A percentile compares a stretch with the other conserved stretches of the same genome.
Conservation (phyloP, 2,888 invertebrate species). For the Carpatolechia fugitivella region DNA sequence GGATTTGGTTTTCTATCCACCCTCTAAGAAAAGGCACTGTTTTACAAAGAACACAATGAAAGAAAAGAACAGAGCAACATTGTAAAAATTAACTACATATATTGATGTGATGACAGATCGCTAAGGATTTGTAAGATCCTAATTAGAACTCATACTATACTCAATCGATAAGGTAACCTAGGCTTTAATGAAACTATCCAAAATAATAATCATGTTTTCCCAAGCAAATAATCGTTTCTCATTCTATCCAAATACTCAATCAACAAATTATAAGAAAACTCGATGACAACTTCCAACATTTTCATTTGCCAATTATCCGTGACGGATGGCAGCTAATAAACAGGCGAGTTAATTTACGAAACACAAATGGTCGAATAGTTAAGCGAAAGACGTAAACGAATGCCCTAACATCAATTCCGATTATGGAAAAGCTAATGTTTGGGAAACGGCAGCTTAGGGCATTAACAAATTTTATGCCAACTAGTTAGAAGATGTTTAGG, state of each 20-base stretch:
- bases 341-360: slow-evolving; percentile 46
- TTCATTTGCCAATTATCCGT: slow-evolving; percentile 44
- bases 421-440: slow-evolving; percentile 41
- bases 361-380: slow-evolving; percentile 40
- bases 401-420: slow-evolving; percentile 47
- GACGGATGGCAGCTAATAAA: slow-evolving; percentile 47
- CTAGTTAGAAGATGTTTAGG: neutral
- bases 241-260: neutral
- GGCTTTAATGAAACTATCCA: too few species aligned
- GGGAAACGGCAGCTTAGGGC: slow-evolving; percentile 38
- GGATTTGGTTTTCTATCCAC: too few species aligned
- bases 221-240: neutral
- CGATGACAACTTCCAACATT: slow-evolving; percentile 32
- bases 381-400: slow-evolving; percentile 50
- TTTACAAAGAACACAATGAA: too few species aligned
- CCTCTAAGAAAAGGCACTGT: too few species aligned
- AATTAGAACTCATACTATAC: too few species aligned
- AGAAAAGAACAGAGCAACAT: too few species aligned
- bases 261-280: slow-evolving; percentile 24
- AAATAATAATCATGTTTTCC: too few species aligned
- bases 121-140: too few species aligned
- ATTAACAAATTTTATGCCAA: slow-evolving; percentile 10
- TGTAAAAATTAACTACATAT: too few species aligned
- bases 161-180: too few species aligned
- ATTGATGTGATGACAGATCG: too few species aligned